Evolutionary conservation across 2,888 invertebrate species (phyloP).

Genomic region (Troglohyphantes excavatus): DNA sequence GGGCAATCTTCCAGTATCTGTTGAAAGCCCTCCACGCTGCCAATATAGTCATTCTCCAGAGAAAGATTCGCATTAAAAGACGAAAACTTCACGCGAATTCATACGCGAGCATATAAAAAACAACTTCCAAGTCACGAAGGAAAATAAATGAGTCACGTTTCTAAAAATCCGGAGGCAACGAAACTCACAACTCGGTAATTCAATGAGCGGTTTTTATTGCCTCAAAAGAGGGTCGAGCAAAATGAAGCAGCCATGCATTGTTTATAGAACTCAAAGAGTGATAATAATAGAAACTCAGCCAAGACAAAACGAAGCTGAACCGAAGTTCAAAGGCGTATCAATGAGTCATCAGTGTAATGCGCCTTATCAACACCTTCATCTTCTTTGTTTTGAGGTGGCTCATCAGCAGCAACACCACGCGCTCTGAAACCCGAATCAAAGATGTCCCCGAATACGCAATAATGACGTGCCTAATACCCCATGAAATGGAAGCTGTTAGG

Average conservation of each 20-base stretch:
- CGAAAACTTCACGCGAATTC: too few species aligned
- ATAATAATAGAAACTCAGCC: slow-evolving; percentile 2
- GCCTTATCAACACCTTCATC: slow-evolving; percentile 4
- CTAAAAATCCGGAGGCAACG: neutral
- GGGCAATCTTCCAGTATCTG: neutral
- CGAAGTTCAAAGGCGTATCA: slow-evolving; percentile 2
- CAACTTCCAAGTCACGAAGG: neutral
- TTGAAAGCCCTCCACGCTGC: neutral
- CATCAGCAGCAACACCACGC: slow-evolving; percentile 7
- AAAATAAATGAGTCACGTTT: neutral
- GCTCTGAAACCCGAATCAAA: slow-evolving; percentile 45
- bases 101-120: neutral
- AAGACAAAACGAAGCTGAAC: slow-evolving; percentile 10
- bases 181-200: neutral
- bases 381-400: neutral
- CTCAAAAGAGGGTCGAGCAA: neutral
- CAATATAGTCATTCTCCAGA: neutral
- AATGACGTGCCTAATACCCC: slow-evolving; percentile 54
- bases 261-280: neutral
- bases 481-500: slow-evolving; percentile 52
- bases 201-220: neutral
- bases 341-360: neutral
- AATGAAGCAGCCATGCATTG: neutral
- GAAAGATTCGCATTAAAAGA: neutral
- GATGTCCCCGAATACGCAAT: slow-evolving; percentile 33